Evolutionary conservation across 2,888 invertebrate genomes (phyloP).

Genomic region (Myopa tessellatipennis): DNA sequence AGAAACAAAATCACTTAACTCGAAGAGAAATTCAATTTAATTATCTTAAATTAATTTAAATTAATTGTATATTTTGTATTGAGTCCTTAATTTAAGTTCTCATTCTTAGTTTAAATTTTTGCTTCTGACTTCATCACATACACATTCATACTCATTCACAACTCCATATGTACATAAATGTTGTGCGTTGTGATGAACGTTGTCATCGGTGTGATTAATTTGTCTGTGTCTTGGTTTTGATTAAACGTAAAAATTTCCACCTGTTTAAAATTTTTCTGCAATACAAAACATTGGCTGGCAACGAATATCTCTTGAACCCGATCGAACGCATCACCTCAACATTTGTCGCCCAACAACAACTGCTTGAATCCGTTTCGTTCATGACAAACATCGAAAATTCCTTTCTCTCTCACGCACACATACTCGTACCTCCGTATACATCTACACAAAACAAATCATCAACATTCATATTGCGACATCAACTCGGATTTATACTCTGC

Average conservation of each 20-base stretch:
- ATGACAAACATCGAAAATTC: conserved; percentile 33
- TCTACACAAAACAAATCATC: not conserved
- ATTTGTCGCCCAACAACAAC: conserved; percentile 26
- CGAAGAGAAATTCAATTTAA: no score
- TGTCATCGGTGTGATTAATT: conserved; percentile 28
- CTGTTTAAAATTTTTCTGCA: conserved; percentile 25
- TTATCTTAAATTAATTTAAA: no score
- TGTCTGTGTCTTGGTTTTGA: conserved; percentile 29
- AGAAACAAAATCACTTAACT: no score
- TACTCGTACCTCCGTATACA: not conserved
- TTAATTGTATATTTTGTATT: no score
- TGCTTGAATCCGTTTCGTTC: conserved; percentile 38
- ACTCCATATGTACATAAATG: not conserved
- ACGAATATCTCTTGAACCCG: not conserved
- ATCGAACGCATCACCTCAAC: conserved; percentile 33
- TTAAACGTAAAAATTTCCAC: conserved; percentile 6
- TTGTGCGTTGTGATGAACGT: not conserved
- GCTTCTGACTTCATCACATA: no score
- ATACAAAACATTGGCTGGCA: conserved; percentile 23
- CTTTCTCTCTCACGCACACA: not conserved
- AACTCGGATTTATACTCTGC: not conserved
- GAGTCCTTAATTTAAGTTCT: no score
- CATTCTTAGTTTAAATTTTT: no score
- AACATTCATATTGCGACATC: not conserved
- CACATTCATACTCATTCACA: no score